Evolutionary conservation across 2,888 invertebrate species (phyloP).

Genomic region (Drosophila tripunctata): DNA sequence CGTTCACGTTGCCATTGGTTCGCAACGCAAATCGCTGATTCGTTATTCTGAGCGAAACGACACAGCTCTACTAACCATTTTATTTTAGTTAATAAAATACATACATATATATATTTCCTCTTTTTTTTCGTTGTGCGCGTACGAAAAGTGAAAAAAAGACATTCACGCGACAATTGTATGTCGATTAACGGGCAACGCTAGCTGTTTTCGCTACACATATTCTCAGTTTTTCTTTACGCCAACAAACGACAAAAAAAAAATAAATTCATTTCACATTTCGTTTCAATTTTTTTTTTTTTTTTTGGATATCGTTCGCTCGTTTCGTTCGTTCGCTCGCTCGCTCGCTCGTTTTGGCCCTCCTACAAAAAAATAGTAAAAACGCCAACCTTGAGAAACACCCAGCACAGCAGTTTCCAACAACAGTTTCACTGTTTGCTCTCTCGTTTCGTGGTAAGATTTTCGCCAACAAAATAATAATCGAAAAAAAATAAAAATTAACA

Average conservation of each 20-base stretch:
- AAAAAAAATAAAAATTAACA: no score
- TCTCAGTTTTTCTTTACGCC: conserved; percentile 51
- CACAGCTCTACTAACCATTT: conserved; percentile 67
- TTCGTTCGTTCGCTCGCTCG: conserved; percentile 29
- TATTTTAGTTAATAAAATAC: conserved; percentile 78
- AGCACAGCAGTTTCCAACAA: conserved; percentile 70
- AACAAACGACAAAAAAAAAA: no score
- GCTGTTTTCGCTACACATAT: conserved; percentile 28
- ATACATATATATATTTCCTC: conserved; percentile 66
- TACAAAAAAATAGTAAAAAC: conserved; percentile 69
- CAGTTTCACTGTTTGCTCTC: conserved; percentile 53
- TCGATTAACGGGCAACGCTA: conserved; percentile 35
- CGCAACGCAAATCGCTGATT: no score
- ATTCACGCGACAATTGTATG: conserved; percentile 34
- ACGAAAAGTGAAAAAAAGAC: conserved; percentile 41
- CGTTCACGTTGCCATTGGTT: no score
- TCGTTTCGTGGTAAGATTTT: conserved; percentile 64
- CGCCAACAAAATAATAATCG: no score
- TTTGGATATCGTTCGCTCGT: conserved; percentile 31
- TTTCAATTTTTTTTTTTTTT: conserved; percentile 56
- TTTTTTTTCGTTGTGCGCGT: conserved; percentile 71
- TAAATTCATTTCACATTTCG: no score
- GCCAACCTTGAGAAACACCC: conserved; percentile 78
- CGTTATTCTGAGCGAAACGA: conserved; percentile 12
- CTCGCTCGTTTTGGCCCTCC: conserved; percentile 53